Base-by-base conservation (phyloP, 2,797 vertebrate species). In the Fundulus diaphanus region DNA sequence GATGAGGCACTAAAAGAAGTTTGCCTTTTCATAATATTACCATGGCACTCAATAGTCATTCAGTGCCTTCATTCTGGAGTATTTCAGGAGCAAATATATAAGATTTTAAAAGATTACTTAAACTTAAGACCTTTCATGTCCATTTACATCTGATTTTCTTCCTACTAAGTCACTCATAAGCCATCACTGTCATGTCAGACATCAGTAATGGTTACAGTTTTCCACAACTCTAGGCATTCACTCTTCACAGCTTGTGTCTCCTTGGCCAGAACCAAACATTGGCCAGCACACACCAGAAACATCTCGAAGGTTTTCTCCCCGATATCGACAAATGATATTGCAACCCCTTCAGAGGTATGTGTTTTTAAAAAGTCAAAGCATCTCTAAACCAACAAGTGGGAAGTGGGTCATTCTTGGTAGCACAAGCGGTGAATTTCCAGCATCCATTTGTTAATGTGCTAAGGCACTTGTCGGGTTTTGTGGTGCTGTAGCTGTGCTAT, bases 361-460 rank as follows among this genome's bases (percentile, higher is more conserved):
- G 48, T 24, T 49, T 33, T 35, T 37, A 13, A 37, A 37, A 63
- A 49, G 42, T 49, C 67, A 49, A 71, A 71, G 49, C 42, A 3
- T 57, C 37, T 71, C n/a, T 29, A 31, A 46, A 44, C 37, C 37
- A 54, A 37, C 54, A 1, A 29, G 69, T 54, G 35, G 35, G 24
- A 44, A 72, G 18, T 59, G 54, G 54, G 29, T 59, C 70, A 48
- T 8, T 72, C 15, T 22, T 33, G 27, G 40, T 48, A 59, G 54
- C 54, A 72, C 40, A 46, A 72, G 31, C 11, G n/a, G 40, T 56
- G 69, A 56, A 42, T 71, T 56, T 27, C 37, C 49, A 57, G 40
- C n/a, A 59, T 72, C 40, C 16, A 15, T 72, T 46, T 72, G 70
- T 46, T 33, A 33, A 59, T 57, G 52, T 72, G 9, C 27, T 31